Percentiles rank a stretch among this genome's conserved stretches.
phyloP scores from a whole-genome alignment of 1,140 invertebrate species.

The Protaetia brevitarsis region DNA sequence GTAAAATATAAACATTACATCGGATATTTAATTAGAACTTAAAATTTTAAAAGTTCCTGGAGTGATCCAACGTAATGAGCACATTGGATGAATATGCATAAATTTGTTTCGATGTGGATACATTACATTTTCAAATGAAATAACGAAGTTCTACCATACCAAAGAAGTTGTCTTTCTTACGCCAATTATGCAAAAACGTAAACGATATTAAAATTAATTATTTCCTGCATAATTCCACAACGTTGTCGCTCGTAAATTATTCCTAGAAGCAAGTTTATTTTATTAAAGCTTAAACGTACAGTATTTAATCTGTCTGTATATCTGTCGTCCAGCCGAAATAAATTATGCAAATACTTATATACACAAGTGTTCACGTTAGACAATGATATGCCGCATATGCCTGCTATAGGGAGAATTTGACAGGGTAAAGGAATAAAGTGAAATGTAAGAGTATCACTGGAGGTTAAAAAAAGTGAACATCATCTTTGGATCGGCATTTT shows the following conservation, averaged over 20 bases:
- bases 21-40: too few relatives aligned
- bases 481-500: neutral
- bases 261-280: constrained; percentile 13
- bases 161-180: neutral
- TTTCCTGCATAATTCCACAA: neutral
- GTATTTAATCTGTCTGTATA: constrained; percentile 15
- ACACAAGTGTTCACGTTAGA: neutral
- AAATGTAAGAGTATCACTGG: neutral
- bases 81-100: too few relatives aligned
- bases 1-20: too few relatives aligned
- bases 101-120: too few relatives aligned
- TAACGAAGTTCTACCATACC: neutral
- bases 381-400: neutral
- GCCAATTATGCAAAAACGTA: constrained; percentile 1
- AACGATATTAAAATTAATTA: constrained; percentile 8
- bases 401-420: neutral
- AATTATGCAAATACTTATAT: constrained; percentile 6
- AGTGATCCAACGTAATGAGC: too few relatives aligned
- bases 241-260: neutral
- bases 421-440: neutral
- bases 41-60: too few relatives aligned
- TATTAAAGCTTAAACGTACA: neutral
- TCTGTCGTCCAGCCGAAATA: neutral
- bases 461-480: neutral
- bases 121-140: too few relatives aligned